A percentile compares a stretch with the other conserved stretches of the same genome.
These are phyloP conservation scores for Hoplodrina blanda DNA, from an alignment of 2,888 invertebrate species.

Conservation along the genomic window DNA sequence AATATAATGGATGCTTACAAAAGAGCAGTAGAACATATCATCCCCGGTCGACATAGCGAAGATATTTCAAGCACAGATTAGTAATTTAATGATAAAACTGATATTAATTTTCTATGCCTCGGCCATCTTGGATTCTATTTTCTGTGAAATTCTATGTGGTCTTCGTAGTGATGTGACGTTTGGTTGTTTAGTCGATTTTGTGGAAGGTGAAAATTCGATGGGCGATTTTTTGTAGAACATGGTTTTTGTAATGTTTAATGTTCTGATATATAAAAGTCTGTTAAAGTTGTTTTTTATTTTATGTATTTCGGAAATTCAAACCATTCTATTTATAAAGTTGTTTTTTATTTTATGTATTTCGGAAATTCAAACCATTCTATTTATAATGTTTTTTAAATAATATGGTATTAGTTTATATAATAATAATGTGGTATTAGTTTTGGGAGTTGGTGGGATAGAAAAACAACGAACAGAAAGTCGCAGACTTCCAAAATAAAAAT, in stretches of 20 bases:
- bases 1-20: slow-evolving; percentile 83
- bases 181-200: background rate
- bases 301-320: background rate
- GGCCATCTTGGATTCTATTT: slow-evolving; percentile 68
- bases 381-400: too few species aligned
- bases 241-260: background rate
- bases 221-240: background rate
- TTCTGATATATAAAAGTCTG: background rate
- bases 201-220: background rate
- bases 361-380: background rate
- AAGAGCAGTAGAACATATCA: slow-evolving; percentile 79
- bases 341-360: too few species aligned
- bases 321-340: too few species aligned
- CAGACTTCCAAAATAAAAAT: too few species aligned
- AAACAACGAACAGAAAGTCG: too few species aligned
- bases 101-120: slow-evolving; percentile 66
- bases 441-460: too few species aligned
- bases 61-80: slow-evolving; percentile 77
- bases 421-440: too few species aligned
- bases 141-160: slow-evolving; percentile 51
- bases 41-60: slow-evolving; percentile 58
- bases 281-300: too few species aligned
- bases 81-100: slow-evolving; percentile 53
- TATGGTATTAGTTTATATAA: too few species aligned
- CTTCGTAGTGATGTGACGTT: slow-evolving; percentile 18